phyloP scores from a whole-genome alignment of 2,113 vertebrate species.

The Zootoca vivipara region DNA sequence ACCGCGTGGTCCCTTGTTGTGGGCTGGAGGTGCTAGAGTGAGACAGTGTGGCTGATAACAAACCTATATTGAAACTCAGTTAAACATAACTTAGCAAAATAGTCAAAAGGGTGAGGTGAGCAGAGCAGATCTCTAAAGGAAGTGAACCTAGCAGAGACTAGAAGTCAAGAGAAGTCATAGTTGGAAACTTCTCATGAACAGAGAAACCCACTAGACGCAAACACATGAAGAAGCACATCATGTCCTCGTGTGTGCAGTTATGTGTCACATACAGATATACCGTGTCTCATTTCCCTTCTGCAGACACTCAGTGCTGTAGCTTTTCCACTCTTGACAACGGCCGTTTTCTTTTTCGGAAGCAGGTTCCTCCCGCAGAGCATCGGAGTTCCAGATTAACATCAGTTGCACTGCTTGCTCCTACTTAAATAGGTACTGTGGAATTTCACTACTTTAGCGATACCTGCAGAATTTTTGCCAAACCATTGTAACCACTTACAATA shows the following conservation, averaged over 20 bases:
- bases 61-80: too few relatives aligned
- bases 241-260: not conserved
- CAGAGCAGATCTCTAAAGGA: too few relatives aligned
- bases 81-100: too few relatives aligned
- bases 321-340: not conserved
- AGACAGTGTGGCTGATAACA: too few relatives aligned
- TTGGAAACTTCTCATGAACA: not conserved
- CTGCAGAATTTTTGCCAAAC: not conserved
- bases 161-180: too few relatives aligned
- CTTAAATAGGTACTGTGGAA: not conserved
- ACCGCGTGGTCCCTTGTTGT: too few relatives aligned
- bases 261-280: not conserved
- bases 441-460: not conserved
- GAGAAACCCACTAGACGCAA: not conserved
- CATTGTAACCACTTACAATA: not conserved
- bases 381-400: not conserved
- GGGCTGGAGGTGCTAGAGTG: too few relatives aligned
- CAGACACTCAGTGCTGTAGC: not conserved
- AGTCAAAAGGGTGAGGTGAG: too few relatives aligned
- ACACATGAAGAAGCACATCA: not conserved
- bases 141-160: too few relatives aligned
- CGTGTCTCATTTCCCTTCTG: not conserved
- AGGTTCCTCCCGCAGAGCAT: not conserved
- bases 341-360: not conserved
- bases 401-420: not conserved